Base-by-base conservation (phyloP, 30 jellyfish, hydroid and myxozoan species). In the Hydractinia echinata region DNA sequence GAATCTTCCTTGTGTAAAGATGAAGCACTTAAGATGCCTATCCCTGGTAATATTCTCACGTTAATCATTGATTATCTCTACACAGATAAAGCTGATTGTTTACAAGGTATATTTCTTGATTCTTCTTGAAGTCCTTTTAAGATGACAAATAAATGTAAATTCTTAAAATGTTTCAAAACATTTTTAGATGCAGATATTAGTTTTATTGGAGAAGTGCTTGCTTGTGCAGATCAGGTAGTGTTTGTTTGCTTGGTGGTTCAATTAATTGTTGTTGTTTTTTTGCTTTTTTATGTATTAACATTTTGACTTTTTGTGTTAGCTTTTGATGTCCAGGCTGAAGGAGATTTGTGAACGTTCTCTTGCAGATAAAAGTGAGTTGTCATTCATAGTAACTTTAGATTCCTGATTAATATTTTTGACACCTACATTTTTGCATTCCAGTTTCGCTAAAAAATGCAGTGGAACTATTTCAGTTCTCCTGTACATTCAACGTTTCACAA, bases 221-320 rank as follows among this genome's bases (percentile, higher is more conserved):
- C 79, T 21, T 89, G 74, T 73, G 96, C 96, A 48, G 96, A 89
- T 64, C 96, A 89, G 91, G 96, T 84, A 81, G 48, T 77, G 13
- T 6, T 10, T 68, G 13, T 15, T 68, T n/a, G 51, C 7, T 10
- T 53, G 4, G 4, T 21, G 64, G 16, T 50, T 49, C n/a, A 61
- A 55, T 3, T 72, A 81, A 18, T 66, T 74, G 10, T 58, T 49
- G 19, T 15, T 7, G 13, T 15, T 49, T 5, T 5, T 16, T 82
- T 48, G 48, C 4, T 69, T 51, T 51, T 68, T 51, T 20, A 19
- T 68, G 7, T 79, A 15, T 54, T 44, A 5, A n/a, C 13, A 21
- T 79, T 54, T 15, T 62, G 44, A 7, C 13, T 72, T 82, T 19
- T 4, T 52, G 39, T 70, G 53, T 67, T 72, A 82, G 90, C 77